Base-by-base conservation (phyloP, 1,140 invertebrate species). In the Lepidurus apus region DNA sequence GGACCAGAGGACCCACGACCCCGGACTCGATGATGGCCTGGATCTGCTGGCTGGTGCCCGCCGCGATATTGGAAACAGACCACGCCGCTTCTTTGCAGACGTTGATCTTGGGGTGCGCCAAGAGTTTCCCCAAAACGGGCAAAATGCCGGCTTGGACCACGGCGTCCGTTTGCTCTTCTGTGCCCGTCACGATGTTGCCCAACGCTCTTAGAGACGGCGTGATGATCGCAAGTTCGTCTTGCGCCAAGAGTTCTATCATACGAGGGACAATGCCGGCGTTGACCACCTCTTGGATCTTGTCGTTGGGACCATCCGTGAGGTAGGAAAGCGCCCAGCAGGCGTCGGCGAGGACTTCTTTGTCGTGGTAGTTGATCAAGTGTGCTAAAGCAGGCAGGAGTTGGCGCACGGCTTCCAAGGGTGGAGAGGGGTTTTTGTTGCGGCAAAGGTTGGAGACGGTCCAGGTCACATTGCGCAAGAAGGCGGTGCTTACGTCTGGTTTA, bases 281-380 rank as follows among this genome's bases (percentile, higher is more conserved):
- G 8, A 95, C 88, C 1, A 95, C 93, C 89, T 85, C 93, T 80
- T 89, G 95, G 82, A 99, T 98, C 84, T 95, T 95, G 43, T 96
- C 92, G 85, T 98, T 97, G 1, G 92, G 91, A 3, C 95, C 95
- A 86, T 98, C 96, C 4, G 95, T 97, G 6, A 99, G 86, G 84
- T 99, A 99, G 0, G 96, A 98, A 21, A 99, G 86, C 0, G 97
- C 95, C 97, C 97, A 99, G 83, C 97, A 97, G 9, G 95, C 91
- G 86, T 99, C 97, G 75, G 95, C 90, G 82, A 94, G 83, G 10
- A 95, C 90, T 84, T 94, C 92, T 84, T 90, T 88, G 85, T 95
- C 93, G 0, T 84, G 82, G 81, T 91, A 89, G 77, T 89, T 87
- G 76, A 99, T 89, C 1, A 99, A 86, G 65, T 91, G 88, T 42